phyloP scores from a whole-genome alignment of 1,140 invertebrate genomes.

The Drosophila pandora region DNA sequence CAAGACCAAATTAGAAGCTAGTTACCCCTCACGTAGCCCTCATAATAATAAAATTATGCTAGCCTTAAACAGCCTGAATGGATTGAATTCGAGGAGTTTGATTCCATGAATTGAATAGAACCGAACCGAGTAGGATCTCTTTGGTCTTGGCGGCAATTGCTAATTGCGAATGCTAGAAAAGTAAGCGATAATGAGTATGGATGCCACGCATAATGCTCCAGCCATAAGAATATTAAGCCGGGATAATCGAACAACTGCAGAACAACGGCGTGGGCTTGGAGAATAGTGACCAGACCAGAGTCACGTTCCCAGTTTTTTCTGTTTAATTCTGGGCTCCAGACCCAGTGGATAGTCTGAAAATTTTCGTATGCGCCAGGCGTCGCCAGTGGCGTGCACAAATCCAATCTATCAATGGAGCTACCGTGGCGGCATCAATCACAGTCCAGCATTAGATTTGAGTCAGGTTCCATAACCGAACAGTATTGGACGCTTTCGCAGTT shows the following conservation, averaged over 20 bases:
- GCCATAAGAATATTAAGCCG: slow-evolving; percentile 35
- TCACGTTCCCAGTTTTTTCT: slow-evolving; percentile 58
- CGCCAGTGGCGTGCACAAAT: slow-evolving; percentile 52
- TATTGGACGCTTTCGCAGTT: slow-evolving; percentile 8
- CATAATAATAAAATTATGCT: slow-evolving; percentile 72
- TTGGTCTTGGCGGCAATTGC: slow-evolving; percentile 43
- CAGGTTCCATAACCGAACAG: slow-evolving; percentile 28
- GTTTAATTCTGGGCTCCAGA: slow-evolving; percentile 25
- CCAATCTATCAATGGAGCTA: slow-evolving; percentile 71
- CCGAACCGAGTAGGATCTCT: slow-evolving; percentile 33
- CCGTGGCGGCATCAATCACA: slow-evolving; percentile 42
- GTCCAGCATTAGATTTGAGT: slow-evolving; percentile 55
- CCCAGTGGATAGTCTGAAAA: not conserved
- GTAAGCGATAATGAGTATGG: slow-evolving; percentile 64
- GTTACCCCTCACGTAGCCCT: slow-evolving; percentile 55
- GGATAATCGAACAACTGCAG: slow-evolving; percentile 8
- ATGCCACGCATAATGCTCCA: slow-evolving; percentile 67
- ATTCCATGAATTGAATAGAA: slow-evolving; percentile 18
- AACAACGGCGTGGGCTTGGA: not conserved
- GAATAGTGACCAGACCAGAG: slow-evolving; percentile 37
- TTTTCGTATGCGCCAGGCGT: slow-evolving; percentile 63
- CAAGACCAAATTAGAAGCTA: slow-evolving; percentile 22
- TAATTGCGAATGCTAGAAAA: slow-evolving; percentile 58
- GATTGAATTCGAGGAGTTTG: slow-evolving; percentile 27
- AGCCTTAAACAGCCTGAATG: slow-evolving; percentile 52